Evolutionary conservation across 2,113 vertebrate genomes (phyloP).

Genomic region (Microcebus ravelobensis): DNA sequence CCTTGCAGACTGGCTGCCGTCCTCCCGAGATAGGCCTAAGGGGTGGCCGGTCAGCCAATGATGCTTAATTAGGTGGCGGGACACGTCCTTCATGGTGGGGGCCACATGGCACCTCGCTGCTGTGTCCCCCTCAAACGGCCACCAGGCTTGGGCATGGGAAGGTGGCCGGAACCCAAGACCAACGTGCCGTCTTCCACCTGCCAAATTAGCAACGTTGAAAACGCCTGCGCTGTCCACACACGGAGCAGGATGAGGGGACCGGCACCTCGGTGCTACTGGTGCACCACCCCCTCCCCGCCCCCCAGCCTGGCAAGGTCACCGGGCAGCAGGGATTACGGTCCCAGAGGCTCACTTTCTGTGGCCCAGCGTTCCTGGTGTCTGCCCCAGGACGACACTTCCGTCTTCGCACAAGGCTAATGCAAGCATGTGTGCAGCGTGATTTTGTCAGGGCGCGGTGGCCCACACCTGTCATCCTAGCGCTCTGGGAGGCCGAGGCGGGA

Average conservation of each 20-base stretch:
- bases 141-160: not conserved
- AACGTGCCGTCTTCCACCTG: not conserved
- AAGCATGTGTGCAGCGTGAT: not conserved
- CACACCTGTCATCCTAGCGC: too few species aligned
- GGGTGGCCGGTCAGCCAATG: not conserved
- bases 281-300: not conserved
- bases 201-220: fast-evolving
- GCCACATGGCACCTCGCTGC: not conserved
- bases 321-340: not conserved
- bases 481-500: too few species aligned
- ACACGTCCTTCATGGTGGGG: fast-evolving
- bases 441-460: too few species aligned
- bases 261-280: not conserved
- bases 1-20: not conserved
- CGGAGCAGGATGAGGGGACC: not conserved
- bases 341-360: not conserved
- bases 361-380: not conserved
- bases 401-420: not conserved
- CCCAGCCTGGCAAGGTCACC: not conserved
- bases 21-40: not conserved
- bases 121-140: too few species aligned
- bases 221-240: not conserved
- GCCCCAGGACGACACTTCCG: not conserved
- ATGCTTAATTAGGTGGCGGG: not conserved
- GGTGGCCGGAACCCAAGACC: not conserved